Conservation (phyloP, 2,888 invertebrate species). For the Hoplodrina ambigua region DNA sequence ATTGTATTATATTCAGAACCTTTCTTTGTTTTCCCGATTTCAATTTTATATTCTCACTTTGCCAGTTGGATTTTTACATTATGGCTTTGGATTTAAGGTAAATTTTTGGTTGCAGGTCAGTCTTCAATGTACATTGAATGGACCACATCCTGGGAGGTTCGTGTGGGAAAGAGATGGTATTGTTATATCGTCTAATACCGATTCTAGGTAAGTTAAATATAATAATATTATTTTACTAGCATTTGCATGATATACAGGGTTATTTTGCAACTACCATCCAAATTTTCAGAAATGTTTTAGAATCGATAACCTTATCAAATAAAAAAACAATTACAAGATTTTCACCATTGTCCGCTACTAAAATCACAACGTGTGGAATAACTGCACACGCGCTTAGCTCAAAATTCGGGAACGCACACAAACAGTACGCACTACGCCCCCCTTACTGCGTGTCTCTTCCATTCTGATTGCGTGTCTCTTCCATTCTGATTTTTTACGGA, state of each 20-base stretch:
- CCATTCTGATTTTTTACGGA: too few species aligned
- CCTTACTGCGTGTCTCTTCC: too few species aligned
- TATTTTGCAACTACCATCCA: too few species aligned
- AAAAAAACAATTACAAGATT: too few species aligned
- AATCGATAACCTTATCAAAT: too few species aligned
- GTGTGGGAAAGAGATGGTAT: slow-evolving; percentile 87
- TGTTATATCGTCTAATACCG: slow-evolving; percentile 85
- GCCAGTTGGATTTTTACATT: slow-evolving; percentile 25
- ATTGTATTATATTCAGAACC: slow-evolving; percentile 56
- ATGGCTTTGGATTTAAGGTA: slow-evolving; percentile 33
- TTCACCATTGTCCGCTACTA: too few species aligned
- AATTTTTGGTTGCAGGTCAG: slow-evolving; percentile 74
- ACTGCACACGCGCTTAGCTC: too few species aligned
- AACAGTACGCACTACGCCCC: too few species aligned
- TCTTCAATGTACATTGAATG: slow-evolving; percentile 84
- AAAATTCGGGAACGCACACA: too few species aligned
- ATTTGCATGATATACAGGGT: not conserved
- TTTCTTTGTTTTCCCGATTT: slow-evolving; percentile 59
- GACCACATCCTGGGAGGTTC: slow-evolving; percentile 84
- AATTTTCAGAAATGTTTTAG: too few species aligned
- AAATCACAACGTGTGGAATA: too few species aligned
- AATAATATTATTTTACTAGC: not conserved
- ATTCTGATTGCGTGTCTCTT: too few species aligned
- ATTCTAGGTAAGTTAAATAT: slow-evolving; percentile 79
- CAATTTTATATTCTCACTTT: slow-evolving; percentile 44